Evolutionary conservation across 2,888 invertebrate genomes (phyloP).

Genomic region (Xestoiulus laeticollis): DNA sequence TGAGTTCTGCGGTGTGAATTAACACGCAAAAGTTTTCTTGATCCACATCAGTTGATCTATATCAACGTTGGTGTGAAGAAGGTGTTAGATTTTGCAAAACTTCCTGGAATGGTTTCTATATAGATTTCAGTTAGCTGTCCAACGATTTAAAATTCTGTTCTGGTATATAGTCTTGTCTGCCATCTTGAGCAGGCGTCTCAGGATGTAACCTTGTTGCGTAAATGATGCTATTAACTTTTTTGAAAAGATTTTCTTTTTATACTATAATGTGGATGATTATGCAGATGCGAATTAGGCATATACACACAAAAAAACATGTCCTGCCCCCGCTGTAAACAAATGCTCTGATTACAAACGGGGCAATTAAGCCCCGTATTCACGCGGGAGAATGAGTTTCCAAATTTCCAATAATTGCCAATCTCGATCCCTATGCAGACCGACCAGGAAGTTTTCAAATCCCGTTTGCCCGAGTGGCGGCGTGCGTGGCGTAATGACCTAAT

Average conservation of each 20-base stretch:
- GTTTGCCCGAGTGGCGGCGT: conserved; percentile 6
- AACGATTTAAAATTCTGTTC: too few species aligned
- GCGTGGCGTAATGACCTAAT: neutral
- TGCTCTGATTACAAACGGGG: neutral
- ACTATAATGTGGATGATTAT: neutral
- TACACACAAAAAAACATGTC: neutral
- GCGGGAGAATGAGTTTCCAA: conserved; percentile 16
- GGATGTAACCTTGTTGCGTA: neutral
- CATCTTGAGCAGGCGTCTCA: neutral
- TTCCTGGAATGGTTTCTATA: too few species aligned
- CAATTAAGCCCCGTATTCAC: conserved; percentile 1
- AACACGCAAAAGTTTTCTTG: too few species aligned
- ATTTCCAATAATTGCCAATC: conserved; percentile 11
- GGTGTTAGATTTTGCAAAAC: too few species aligned
- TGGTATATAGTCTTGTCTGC: too few species aligned
- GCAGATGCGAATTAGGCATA: neutral
- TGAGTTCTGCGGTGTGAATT: too few species aligned
- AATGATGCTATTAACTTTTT: neutral
- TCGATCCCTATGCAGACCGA: neutral
- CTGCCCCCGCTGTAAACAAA: neutral
- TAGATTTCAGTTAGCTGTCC: too few species aligned
- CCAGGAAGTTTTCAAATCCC: neutral
- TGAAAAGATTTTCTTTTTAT: neutral
- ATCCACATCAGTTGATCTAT: too few species aligned
- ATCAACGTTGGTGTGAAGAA: too few species aligned